Evolutionary conservation across 2,113 vertebrate species (phyloP).

Genomic region (Mirounga angustirostris): DNA sequence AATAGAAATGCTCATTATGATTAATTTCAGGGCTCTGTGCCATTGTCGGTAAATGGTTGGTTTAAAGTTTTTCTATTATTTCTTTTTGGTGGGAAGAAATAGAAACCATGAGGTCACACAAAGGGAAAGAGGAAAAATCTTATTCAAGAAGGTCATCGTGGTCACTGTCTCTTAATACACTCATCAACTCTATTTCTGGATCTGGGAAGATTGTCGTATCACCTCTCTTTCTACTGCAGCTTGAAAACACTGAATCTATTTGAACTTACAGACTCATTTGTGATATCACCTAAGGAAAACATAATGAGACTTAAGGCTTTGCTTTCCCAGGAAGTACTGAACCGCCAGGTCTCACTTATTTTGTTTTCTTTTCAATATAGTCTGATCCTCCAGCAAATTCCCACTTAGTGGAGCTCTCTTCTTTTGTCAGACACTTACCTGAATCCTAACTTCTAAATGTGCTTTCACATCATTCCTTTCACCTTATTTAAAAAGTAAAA

Average conservation of each 20-base stretch:
- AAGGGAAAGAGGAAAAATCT: conserved; percentile 49
- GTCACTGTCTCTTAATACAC: conserved; percentile 38
- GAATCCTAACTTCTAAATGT: conserved; percentile 49
- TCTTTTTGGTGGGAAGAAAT: conserved; percentile 53
- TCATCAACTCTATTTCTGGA: conserved; percentile 7
- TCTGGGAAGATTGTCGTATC: neutral
- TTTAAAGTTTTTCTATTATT: conserved; percentile 51
- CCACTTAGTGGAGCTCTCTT: conserved; percentile 23
- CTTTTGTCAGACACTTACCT: conserved; percentile 67
- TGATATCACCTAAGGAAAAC: conserved; percentile 51
- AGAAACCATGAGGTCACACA: conserved; percentile 44
- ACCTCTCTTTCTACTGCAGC: neutral
- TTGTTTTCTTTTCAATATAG: conserved; percentile 35
- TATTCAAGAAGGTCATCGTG: conserved; percentile 30
- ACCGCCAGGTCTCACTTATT: conserved; percentile 17
- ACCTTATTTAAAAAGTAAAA: conserved; percentile 68
- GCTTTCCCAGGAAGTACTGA: conserved; percentile 43
- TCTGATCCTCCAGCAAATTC: conserved; percentile 54
- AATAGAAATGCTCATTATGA: conserved; percentile 70
- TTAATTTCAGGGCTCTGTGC: conserved; percentile 53
- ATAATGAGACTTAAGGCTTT: conserved; percentile 36
- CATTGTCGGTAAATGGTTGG: neutral
- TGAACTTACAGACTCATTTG: conserved; percentile 36
- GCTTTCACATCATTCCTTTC: conserved; percentile 70
- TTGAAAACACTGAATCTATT: conserved; percentile 45